These are phyloP conservation scores for Chalcosyrphus nemorum DNA, from an alignment of 2,888 invertebrate genomes.

Conservation along the genomic window DNA sequence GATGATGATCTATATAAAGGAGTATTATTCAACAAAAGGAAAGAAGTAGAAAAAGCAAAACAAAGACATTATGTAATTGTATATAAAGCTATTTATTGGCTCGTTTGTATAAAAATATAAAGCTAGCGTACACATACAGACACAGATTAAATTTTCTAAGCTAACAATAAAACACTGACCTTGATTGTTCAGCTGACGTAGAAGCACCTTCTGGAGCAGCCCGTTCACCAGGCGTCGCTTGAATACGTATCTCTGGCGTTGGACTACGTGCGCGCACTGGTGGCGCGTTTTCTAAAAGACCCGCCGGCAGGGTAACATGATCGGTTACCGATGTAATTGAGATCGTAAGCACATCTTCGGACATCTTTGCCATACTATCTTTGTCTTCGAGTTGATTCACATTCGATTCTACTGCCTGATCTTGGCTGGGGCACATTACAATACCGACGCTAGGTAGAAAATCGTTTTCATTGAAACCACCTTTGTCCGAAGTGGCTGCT, in stretches of 20 bases:
- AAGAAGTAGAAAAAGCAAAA: neutral
- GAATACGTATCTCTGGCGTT: conserved; percentile 84
- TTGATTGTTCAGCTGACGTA: conserved; percentile 82
- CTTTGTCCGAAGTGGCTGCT: conserved; percentile 74
- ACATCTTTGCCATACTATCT: conserved; percentile 81
- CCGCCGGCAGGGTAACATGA: conserved; percentile 80
- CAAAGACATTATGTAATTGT: neutral
- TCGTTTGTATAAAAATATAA: conserved; percentile 11
- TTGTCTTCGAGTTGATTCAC: conserved; percentile 81
- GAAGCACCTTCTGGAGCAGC: conserved; percentile 80
- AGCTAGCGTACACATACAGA: conserved; percentile 5
- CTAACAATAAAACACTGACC: conserved; percentile 80
- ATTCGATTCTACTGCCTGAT: conserved; percentile 61
- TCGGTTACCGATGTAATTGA: conserved; percentile 82
- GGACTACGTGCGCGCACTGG: conserved; percentile 81
- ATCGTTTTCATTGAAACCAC: conserved; percentile 82
- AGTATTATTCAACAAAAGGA: conserved; percentile 81
- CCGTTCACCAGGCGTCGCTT: conserved; percentile 74
- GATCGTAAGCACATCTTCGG: conserved; percentile 80
- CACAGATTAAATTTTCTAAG: neutral
- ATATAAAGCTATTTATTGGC: conserved; percentile 67
- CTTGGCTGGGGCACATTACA: conserved; percentile 83
- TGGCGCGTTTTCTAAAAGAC: conserved; percentile 80
- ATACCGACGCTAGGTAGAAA: conserved; percentile 87
- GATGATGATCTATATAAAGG: conserved; percentile 82